A percentile compares a stretch with the other conserved stretches of the same genome.
phyloP scores from a whole-genome alignment of 2,113 vertebrate species.

The Acrocephalus kingi region DNA sequence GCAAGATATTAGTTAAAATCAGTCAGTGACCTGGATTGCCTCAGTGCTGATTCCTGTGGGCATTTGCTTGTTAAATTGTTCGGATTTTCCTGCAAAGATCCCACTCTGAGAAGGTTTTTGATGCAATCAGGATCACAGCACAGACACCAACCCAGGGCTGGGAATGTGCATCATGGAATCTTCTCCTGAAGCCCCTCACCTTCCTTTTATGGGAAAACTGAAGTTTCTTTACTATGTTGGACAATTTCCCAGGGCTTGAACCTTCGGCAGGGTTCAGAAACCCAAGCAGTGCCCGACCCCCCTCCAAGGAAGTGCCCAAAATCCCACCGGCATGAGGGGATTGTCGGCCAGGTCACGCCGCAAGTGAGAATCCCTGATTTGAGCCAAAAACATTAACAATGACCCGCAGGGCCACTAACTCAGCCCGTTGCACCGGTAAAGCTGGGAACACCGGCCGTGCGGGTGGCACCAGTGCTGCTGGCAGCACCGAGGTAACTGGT shows the following conservation, averaged over 20 bases:
- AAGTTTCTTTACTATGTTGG: rapidly evolving
- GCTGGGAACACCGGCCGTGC: neutral
- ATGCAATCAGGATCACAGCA: rapidly evolving
- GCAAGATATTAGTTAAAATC: neutral
- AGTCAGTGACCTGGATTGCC: neutral
- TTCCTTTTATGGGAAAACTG: neutral
- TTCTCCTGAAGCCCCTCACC: neutral
- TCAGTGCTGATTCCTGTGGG: neutral
- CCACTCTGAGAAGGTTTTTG: neutral
- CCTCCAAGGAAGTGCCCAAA: rapidly evolving
- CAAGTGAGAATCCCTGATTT: neutral
- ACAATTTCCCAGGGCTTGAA: rapidly evolving
- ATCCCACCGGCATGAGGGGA: rapidly evolving
- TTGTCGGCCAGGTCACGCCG: rapidly evolving
- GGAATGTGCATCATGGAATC: rapidly evolving
- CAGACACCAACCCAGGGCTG: neutral
- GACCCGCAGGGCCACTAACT: too few species aligned
- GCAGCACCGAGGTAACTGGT: rapidly evolving
- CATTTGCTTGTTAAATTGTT: neutral
- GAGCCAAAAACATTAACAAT: rapidly evolving
- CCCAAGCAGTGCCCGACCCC: rapidly evolving
- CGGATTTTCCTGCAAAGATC: neutral
- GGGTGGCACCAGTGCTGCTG: rapidly evolving
- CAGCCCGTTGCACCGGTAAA: neutral
- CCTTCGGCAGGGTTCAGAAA: neutral